These are phyloP conservation scores for Ligdia adustata DNA, from an alignment of 2,888 invertebrate genomes.

Conservation along the genomic window DNA sequence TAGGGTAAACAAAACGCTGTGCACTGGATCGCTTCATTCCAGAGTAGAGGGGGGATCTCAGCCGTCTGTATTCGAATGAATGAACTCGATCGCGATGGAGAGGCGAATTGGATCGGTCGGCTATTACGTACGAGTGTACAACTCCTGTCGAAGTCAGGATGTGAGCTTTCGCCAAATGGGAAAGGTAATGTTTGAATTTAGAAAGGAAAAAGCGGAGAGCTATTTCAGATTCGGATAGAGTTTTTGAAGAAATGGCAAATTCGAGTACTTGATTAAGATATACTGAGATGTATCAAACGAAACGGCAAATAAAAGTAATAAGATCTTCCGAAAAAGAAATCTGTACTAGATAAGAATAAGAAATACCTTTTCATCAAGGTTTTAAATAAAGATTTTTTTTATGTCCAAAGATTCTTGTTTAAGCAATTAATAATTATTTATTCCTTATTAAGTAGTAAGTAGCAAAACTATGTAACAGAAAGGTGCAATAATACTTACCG, in stretches of 20 bases:
- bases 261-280: background rate
- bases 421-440: too few species aligned
- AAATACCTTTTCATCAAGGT: too few species aligned
- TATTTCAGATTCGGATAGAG: background rate
- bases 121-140: slow-evolving; percentile 27
- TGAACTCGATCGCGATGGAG: slow-evolving; percentile 65
- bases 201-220: slow-evolving; percentile 4
- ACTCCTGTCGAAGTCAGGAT: slow-evolving; percentile 18
- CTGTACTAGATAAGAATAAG: too few species aligned
- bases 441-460: too few species aligned
- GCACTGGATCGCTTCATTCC: slow-evolving; percentile 62
- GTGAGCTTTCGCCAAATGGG: slow-evolving; percentile 12
- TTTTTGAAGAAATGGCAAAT: background rate
- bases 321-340: too few species aligned
- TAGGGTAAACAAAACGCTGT: slow-evolving; percentile 51
- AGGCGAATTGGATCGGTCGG: slow-evolving; percentile 42
- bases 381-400: too few species aligned
- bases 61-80: slow-evolving; percentile 32
- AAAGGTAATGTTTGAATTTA: slow-evolving; percentile 7
- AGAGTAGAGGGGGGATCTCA: slow-evolving; percentile 39
- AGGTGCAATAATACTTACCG: too few species aligned
- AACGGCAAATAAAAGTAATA: too few species aligned
- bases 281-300: background rate
- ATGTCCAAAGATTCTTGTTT: too few species aligned
- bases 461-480: too few species aligned